Base-by-base conservation (phyloP, 2,113 vertebrate species). In the Esox niger region DNA sequence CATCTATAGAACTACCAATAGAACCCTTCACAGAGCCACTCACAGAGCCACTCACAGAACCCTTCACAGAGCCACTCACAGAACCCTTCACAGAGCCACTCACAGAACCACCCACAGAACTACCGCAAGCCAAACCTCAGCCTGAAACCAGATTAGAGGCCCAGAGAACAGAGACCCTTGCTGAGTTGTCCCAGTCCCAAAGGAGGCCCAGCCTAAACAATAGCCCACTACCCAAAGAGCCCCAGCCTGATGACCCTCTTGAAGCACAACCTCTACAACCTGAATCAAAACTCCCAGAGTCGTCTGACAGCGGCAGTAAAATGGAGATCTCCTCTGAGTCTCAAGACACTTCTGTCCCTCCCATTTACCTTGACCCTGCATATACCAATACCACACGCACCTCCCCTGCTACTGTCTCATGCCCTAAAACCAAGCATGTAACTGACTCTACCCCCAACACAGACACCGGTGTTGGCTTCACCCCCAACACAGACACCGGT, bases 21-120 rank as follows among this genome's bases (percentile, higher is more conserved):
- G 55, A 25, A 20, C 10, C 29, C 6, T 11, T 15, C 33, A 91
- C 90, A 2, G 95, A 97, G 80, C 94, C 86, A n/a, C 93, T 96
- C 0, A 94, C 94, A 75, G 82, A 88, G 65, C 75, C 83, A 56
- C 30, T 76, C 7, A 86, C 38, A 43, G 38, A 87, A 62, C 85
- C 86, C 13, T 4, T 64, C 68, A 56, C 1, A 67, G 30, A 0
- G 23, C 13, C 80, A 84, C 62, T 38, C 21, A 64, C 23, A 55
- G 35, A 68, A 73, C 15, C 80, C 83, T 59, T 38, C 21, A 64
- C 23, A 55, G 35, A 68, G 72, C 15, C 75, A 73, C 27, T 15
- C 71, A 35, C 31, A 56, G 71, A 82, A n/a, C 7, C 25, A 57
- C 55, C 11, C 23, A 26, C 55, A 13, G 55, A 25, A 20, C 10